A percentile compares a stretch with the other conserved stretches of the same genome.
These are phyloP conservation scores for Hozukius guyotensis DNA, from an alignment of 2,797 vertebrate species.

Conservation along the genomic window DNA sequence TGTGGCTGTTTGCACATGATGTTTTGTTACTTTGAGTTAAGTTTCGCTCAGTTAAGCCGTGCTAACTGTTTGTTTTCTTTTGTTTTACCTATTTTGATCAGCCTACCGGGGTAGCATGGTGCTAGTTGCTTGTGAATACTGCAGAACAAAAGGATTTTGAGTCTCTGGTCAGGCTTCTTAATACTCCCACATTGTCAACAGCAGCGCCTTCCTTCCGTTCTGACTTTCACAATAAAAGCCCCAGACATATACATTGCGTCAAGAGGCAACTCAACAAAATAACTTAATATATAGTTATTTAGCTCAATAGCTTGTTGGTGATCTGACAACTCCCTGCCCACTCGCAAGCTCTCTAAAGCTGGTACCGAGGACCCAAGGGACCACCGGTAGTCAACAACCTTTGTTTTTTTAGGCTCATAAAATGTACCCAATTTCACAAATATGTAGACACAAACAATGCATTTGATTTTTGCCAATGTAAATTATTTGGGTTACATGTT, in stretches of 20 bases:
- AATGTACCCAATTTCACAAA: background rate
- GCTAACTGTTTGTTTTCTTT: background rate
- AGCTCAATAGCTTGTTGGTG: background rate
- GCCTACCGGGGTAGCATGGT: background rate
- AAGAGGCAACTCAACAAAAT: background rate
- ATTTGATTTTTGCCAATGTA: background rate
- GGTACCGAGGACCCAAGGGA: background rate
- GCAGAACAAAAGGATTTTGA: too few relatives aligned
- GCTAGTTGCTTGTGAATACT: background rate
- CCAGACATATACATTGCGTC: background rate
- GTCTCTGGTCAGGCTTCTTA: background rate
- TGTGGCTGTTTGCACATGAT: background rate
- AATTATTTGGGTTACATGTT: background rate
- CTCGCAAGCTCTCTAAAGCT: background rate
- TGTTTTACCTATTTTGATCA: background rate
- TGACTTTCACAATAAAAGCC: background rate
- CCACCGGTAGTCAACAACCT: background rate
- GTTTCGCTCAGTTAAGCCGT: background rate
- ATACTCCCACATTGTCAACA: background rate
- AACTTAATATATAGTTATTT: background rate
- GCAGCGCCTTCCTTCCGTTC: background rate
- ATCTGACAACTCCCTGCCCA: background rate
- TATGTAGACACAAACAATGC: background rate
- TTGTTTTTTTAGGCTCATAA: background rate
- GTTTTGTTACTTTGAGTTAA: background rate